A percentile compares a stretch with the other conserved stretches of the same genome.
These are phyloP conservation scores for Syngnathus scovelli DNA, from an alignment of 2,113 vertebrate genomes.

Conservation along the genomic window DNA sequence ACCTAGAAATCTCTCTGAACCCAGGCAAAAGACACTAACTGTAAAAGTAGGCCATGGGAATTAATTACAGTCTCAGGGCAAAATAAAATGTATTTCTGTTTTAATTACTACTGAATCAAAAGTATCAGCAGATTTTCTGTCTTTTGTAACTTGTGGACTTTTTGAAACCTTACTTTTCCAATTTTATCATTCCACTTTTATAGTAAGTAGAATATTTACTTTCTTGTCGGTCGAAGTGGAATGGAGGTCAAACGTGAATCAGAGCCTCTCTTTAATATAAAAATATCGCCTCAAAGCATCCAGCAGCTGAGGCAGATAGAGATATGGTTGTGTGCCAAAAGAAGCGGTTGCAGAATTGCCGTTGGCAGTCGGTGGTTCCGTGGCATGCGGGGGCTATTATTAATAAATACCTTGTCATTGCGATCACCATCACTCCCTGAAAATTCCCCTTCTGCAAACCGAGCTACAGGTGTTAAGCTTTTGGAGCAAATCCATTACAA, in stretches of 20 bases:
- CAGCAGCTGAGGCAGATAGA: conserved; percentile 33
- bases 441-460: conserved; percentile 31
- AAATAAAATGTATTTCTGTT: neutral
- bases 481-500: conserved; percentile 36
- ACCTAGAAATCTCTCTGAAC: conserved; percentile 20
- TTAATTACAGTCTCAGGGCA: neutral
- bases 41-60: conserved; percentile 31
- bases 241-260: conserved; percentile 58
- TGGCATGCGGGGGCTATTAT: conserved; percentile 4
- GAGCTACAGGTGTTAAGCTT: conserved; percentile 50
- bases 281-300: conserved; percentile 50
- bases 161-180: conserved; percentile 26
- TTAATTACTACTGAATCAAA: neutral
- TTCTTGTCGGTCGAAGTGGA: conserved; percentile 26
- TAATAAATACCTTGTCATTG: conserved; percentile 15
- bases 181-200: conserved; percentile 35
- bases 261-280: conserved; percentile 46
- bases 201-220: conserved; percentile 39
- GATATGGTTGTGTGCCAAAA: conserved; percentile 36
- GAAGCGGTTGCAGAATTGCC: conserved; percentile 19
- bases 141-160: conserved; percentile 17
- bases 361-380: conserved; percentile 15
- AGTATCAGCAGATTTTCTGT: conserved; percentile 3
- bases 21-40: conserved; percentile 16
- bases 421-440: conserved; percentile 5